phyloP scores from a whole-genome alignment of 2,113 vertebrate genomes.

The Passer montanus region DNA sequence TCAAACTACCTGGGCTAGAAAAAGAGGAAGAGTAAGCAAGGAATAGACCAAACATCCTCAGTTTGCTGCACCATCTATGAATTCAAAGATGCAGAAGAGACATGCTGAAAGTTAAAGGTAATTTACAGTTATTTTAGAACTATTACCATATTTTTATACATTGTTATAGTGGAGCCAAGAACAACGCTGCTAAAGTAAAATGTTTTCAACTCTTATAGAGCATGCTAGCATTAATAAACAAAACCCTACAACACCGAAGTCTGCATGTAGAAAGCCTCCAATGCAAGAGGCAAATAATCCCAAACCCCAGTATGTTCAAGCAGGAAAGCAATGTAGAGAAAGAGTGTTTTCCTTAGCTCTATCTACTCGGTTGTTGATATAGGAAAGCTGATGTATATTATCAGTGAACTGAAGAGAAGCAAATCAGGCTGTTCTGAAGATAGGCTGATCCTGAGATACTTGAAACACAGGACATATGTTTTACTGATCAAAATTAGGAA shows the following conservation, averaged over 20 bases:
- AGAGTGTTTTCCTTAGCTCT: too few relatives aligned
- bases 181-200: not conserved
- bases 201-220: not conserved
- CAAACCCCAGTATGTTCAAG: not conserved
- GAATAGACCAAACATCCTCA: not conserved
- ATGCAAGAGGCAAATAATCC: not conserved
- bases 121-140: not conserved
- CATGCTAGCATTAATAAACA: not conserved
- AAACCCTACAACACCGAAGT: not conserved
- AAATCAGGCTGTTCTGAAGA: not conserved
- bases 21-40: not conserved
- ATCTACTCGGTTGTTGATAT: not conserved
- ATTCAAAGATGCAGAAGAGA: not conserved
- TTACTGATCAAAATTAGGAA: not conserved
- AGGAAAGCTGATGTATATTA: not conserved
- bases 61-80: not conserved
- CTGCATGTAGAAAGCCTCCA: not conserved
- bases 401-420: not conserved
- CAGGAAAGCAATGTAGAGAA: not conserved
- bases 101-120: not conserved
- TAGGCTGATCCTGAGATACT: not conserved
- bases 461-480: not conserved
- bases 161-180: not conserved
- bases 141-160: not conserved
- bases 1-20: not conserved